Conservation (phyloP, 1,140 invertebrate species). For the Melanaphis sacchari region DNA sequence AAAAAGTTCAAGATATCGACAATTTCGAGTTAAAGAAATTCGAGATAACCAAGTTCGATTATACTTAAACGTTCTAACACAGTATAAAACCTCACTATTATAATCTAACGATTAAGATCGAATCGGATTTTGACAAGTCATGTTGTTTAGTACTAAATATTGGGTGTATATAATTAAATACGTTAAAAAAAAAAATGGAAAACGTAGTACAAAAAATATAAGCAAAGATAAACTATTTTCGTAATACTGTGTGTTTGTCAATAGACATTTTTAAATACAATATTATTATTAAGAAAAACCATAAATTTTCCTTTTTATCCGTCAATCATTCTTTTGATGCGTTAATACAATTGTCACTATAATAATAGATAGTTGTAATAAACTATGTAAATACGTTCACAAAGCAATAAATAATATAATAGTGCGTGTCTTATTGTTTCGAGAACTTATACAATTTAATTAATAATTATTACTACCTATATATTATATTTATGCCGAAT, state of each 20-base stretch:
- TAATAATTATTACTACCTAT: background rate
- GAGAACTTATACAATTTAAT: background rate
- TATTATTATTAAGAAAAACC: background rate
- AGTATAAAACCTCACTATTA: background rate
- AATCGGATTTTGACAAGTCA: background rate
- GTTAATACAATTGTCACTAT: background rate
- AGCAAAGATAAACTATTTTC: background rate
- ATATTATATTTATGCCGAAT: background rate
- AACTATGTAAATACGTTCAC: background rate
- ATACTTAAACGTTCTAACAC: background rate
- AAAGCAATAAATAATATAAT: background rate
- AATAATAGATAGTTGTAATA: background rate
- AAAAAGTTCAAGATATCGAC: too few species aligned
- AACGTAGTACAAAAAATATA: background rate
- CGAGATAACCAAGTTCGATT: too few species aligned
- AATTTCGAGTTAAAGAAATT: too few species aligned
- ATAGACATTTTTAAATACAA: background rate
- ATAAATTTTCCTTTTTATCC: background rate
- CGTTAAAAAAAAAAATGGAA: fast-evolving
- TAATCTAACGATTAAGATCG: background rate
- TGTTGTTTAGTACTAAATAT: background rate
- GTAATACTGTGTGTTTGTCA: background rate
- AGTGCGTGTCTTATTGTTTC: background rate
- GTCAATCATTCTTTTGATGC: background rate
- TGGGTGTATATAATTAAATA: background rate